phyloP scores from a whole-genome alignment of 2,113 vertebrate species.

The Odontesthes bonariensis region DNA sequence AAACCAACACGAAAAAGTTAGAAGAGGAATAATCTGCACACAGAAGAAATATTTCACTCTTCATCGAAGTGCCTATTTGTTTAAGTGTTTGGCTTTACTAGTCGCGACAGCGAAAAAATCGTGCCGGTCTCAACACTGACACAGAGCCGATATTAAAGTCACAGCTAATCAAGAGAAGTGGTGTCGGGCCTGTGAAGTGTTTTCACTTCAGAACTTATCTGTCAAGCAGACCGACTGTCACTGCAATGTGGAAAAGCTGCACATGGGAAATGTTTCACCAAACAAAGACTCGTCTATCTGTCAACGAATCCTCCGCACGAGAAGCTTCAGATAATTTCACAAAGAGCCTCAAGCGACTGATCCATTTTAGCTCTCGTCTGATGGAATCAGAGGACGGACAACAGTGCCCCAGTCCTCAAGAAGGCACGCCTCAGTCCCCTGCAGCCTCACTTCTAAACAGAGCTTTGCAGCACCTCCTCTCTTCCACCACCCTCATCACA shows the following conservation, averaged over 20 bases:
- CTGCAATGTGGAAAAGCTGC: slow-evolving; percentile 29
- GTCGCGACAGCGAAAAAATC: slow-evolving; percentile 16
- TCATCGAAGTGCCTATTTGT: not conserved
- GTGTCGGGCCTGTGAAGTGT: slow-evolving; percentile 18
- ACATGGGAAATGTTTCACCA: slow-evolving; percentile 9
- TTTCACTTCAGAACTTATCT: slow-evolving; percentile 32
- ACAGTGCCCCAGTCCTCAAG: not conserved
- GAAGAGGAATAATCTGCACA: not conserved
- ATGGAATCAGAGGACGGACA: slow-evolving; percentile 20
- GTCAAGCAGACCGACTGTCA: slow-evolving; percentile 34
- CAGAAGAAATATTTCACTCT: not conserved
- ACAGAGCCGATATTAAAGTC: slow-evolving; percentile 32
- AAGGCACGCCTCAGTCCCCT: slow-evolving; percentile 34
- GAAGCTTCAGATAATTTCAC: slow-evolving; percentile 40
- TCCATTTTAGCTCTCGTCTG: slow-evolving; percentile 52
- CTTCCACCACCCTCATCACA: slow-evolving; percentile 37
- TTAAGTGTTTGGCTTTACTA: not conserved
- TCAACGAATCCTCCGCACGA: slow-evolving; percentile 36
- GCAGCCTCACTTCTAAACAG: slow-evolving; percentile 58
- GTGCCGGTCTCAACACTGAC: slow-evolving; percentile 13
- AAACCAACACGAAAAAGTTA: not conserved
- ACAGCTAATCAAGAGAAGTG: slow-evolving; percentile 31
- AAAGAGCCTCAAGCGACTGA: slow-evolving; percentile 35
- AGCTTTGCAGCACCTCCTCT: slow-evolving; percentile 47
- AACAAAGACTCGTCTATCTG: slow-evolving; percentile 17